Evolutionary conservation across 2,888 invertebrate species (phyloP).

Genomic region (Aleiodes alternator): DNA sequence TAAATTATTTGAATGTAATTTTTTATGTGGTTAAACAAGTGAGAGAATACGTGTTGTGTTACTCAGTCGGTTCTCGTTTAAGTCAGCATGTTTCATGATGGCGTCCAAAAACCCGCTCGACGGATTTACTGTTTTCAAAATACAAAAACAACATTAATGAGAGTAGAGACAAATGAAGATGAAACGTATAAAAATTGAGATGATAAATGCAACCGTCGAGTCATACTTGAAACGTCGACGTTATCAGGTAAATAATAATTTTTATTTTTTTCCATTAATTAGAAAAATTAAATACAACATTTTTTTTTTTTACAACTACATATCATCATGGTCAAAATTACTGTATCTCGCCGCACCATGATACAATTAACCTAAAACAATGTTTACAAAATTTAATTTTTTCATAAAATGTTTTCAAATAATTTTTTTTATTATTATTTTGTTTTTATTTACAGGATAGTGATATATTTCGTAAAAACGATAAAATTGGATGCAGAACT

Average conservation of each 20-base stretch:
- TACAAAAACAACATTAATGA: constrained; percentile 48
- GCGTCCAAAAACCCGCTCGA: constrained; percentile 62
- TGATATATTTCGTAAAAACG: constrained; percentile 79
- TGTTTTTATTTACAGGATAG: constrained; percentile 76
- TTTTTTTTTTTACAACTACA: background rate
- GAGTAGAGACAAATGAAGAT: constrained; percentile 71
- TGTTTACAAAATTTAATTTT: constrained; percentile 57
- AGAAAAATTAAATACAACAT: background rate
- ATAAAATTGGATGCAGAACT: constrained; percentile 78
- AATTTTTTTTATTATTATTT: constrained; percentile 36
- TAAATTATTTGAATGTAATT: background rate
- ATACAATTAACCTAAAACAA: constrained; percentile 60
- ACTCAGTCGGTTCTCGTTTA: background rate
- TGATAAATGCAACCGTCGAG: constrained; percentile 81
- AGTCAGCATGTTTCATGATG: constrained; percentile 59
- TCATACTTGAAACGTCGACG: constrained; percentile 83
- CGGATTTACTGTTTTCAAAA: constrained; percentile 58
- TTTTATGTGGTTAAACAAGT: constrained; percentile 20
- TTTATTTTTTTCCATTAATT: background rate
- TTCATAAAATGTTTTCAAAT: background rate
- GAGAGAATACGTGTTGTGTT: constrained; percentile 25
- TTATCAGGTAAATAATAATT: constrained; percentile 78
- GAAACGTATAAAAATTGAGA: constrained; percentile 82
- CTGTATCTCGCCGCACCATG: background rate
- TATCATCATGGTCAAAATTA: background rate